These are phyloP conservation scores for Hydrozoanthus tunicans DNA, from an alignment of 64 coral and sea anemone species.

Conservation along the genomic window DNA sequence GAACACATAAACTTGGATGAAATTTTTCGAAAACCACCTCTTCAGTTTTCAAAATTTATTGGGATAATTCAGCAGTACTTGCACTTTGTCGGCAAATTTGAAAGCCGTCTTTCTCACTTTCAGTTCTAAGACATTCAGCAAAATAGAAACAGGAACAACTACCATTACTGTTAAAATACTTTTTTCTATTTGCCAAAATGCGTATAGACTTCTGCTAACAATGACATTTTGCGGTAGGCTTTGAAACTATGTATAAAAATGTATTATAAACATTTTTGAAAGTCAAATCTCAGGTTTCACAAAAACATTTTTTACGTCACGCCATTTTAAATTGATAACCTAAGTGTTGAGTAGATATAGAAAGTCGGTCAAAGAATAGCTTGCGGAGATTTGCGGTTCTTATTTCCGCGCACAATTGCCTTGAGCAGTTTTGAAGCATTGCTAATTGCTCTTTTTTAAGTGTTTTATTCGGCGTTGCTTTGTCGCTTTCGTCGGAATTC, in stretches of 20 bases:
- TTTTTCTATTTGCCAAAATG: not conserved
- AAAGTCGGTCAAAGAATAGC: not conserved
- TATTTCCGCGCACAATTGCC: not conserved
- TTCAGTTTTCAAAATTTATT: too few relatives aligned
- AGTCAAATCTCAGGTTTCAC: not conserved
- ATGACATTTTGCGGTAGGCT: not conserved
- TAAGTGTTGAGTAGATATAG: not conserved
- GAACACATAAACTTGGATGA: too few relatives aligned
- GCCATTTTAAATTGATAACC: not conserved
- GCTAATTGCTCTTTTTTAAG: not conserved
- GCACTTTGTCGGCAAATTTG: too few relatives aligned
- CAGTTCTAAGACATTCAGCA: too few relatives aligned
- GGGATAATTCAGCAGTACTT: too few relatives aligned
- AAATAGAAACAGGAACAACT: too few relatives aligned
- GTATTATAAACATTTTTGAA: not conserved
- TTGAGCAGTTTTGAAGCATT: not conserved
- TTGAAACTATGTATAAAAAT: not conserved
- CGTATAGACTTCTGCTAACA: not conserved
- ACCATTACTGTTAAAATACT: too few relatives aligned
- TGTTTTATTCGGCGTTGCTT: slow-evolving; percentile 1
- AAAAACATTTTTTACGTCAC: not conserved
- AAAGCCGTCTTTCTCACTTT: too few relatives aligned
- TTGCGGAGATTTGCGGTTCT: not conserved
- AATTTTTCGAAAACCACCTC: too few relatives aligned
- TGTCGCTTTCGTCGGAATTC: slow-evolving; percentile 14